Base-by-base conservation (phyloP, 2,888 invertebrate genomes). In the Temnothorax rugatulus region DNA sequence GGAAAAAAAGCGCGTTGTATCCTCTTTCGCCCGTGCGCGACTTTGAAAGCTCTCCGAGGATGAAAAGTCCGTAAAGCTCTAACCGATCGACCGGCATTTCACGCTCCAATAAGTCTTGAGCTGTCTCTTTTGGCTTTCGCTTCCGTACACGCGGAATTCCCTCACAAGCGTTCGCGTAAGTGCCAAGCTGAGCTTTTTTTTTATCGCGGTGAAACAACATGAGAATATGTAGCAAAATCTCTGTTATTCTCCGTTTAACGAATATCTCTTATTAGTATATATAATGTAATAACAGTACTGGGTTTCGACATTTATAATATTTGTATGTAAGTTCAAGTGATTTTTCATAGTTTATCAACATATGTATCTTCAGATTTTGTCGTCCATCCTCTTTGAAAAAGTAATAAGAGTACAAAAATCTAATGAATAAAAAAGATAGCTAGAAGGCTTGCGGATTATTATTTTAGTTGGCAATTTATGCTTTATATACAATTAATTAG, bases 121-220 rank as follows among this genome's bases (percentile, higher is more conserved):
- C 47, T 73, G 54, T 77, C 69, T 69, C 59, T 81, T 79, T 71
- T 71, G 47, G 71, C 79, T 71, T 81, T 61, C 73, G 79, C 71
- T 59, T 47, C 79, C 44, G 47, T 38, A 66, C 57, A 47, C 34
- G 34, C n/a, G 21, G 59, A 79, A 71, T 79, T 79, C 47, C 5
- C 34, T 79, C 79, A 29, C 68, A 68, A 77, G 11, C 68, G 15
- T 41, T 34, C 57, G 47, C 34, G 34, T 47, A 47, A 79, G 52
- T 79, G 54, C n/a, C 34, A 47, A 29, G 63, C 34, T 11, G 61
- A 50, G 34, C 47, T 79, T 79, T 79, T 52, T 61, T 76, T 79
- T 59, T 21, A 21, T 59, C 13, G 18, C 25, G 25, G n/a, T 38
- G 5, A 69, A 57, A 59, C 13, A 71, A 73, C 54, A 29, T 29